Evolutionary conservation across 2,888 invertebrate species (phyloP).

Genomic region (Tholera decimalis): DNA sequence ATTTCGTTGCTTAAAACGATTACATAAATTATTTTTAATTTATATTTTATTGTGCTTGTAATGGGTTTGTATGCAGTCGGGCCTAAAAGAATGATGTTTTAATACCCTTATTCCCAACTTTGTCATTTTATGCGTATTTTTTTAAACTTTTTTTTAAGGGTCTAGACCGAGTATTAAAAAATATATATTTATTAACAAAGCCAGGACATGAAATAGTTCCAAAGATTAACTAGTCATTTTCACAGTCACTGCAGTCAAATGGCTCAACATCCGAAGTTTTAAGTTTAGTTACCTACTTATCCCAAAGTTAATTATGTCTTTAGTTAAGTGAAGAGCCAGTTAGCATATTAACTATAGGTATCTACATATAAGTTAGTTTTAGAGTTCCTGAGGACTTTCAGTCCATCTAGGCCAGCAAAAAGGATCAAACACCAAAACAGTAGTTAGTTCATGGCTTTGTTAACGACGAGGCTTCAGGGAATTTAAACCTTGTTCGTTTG

Average conservation of each 20-base stretch:
- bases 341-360: constrained; percentile 8
- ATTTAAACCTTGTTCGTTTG: constrained; percentile 59
- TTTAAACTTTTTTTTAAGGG: not conserved
- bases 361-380: constrained; percentile 71
- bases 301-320: constrained; percentile 10
- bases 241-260: not conserved
- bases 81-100: not conserved
- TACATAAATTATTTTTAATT: not conserved
- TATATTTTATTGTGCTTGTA: not conserved
- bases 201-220: not conserved
- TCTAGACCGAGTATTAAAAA: not conserved
- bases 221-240: not conserved
- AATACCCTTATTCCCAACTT: not conserved
- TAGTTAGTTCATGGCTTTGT: constrained; percentile 83
- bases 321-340: constrained; percentile 15
- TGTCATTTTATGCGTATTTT: not conserved
- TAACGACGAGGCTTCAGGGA: constrained; percentile 74
- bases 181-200: not conserved
- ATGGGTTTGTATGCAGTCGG: not conserved
- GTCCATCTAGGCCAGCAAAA: constrained; percentile 88
- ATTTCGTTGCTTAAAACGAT: not conserved
- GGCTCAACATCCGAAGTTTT: not conserved
- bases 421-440: constrained; percentile 90
- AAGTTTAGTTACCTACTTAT: not conserved
- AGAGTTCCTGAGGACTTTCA: constrained; percentile 88